Evolutionary conservation across 2,888 invertebrate genomes (phyloP), one percentile per base, ranked within the genome.

Genomic region (Anorthoa munda): DNA sequence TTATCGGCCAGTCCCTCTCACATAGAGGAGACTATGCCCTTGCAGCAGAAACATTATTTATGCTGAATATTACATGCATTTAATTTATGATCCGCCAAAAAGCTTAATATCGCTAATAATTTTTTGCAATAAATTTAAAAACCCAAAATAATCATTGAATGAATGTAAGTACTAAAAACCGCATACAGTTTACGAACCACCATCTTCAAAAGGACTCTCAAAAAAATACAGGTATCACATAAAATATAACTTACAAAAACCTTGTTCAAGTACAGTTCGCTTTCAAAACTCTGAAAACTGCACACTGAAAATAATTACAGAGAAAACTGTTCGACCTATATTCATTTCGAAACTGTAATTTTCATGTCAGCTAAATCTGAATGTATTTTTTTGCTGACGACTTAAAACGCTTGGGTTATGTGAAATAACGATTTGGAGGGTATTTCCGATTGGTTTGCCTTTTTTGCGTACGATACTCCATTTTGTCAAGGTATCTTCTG

Each of bases 231-330:
- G 18, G 12, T 46, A 23, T 5, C n/a, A 13, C 5, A 21, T 23
- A 31, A 50, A 68, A 60, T 51, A n/a, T 4, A 66, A 23, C 23
- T 2, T 4, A 59, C 12, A 69, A 72, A 79, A 76, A 60, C 46
- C 46, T 50, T 70, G 17, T 61, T 69, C 46, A 55, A 51, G 69
- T 64, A 17, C 77, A 74, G 56, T 55, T 66, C n/a, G 21, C 46
- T 56, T 79, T 72, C 15, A 72, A 76, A 70, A 48, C 45, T 55
- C 45, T 68, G 23, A 77, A 83, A 80, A 77, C 65, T 80, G 74
- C 85, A 79, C 66, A 75, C 83, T 75, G 63, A 85, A 85, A 83
- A 84, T 84, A 83, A 84, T 85, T 83, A 83, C 66, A 72, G 70
- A 51, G 66, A 70, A 73, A 77, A 72, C 48, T 73, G 45, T 70